Evolutionary conservation across 2,888 invertebrate species (phyloP), one percentile per base, ranked within the genome.

Genomic region (Erebia ligea): DNA sequence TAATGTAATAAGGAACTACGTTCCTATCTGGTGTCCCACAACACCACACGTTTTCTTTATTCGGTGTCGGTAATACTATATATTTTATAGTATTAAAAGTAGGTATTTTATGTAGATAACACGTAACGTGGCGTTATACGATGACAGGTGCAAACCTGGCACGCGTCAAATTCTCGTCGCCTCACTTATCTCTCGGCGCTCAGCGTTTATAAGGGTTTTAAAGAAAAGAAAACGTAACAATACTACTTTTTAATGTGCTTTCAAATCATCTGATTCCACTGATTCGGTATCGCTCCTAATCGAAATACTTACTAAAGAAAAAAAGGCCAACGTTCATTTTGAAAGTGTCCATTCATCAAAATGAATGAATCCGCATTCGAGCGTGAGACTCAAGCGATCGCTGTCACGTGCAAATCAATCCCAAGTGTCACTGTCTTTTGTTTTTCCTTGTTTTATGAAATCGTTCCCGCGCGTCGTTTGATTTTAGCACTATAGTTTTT

Each of bases 61-160:
- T n/a, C n/a, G n/a, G n/a, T n/a, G n/a, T n/a, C n/a, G n/a, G n/a
- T n/a, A n/a, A n/a, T n/a, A n/a, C n/a, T n/a, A n/a, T n/a, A n/a
- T n/a, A n/a, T n/a, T n/a, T n/a, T n/a, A n/a, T n/a, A n/a, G 40
- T 52, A 52, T 34, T 34, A 34, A 34, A 34, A 34, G 5, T 34
- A 34, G 6, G 13, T 64, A 54, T 64, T 52, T 34, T 34, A 34
- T 34, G 34, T 34, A 0, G 5, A 34, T 6, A 34, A 6, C 34
- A 34, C 64, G n/a, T n/a, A n/a, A n/a, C n/a, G n/a, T n/a, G n/a
- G n/a, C n/a, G n/a, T n/a, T n/a, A n/a, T n/a, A n/a, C 76, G 86
- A 90, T 87, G 89, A 85, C 90, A 89, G 90, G 88, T 88, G 85
- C 83, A 79, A 83, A 81, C 77, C 76, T 85, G 76, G 72, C 71